A percentile compares a stretch with the other conserved stretches of the same genome.
These are phyloP conservation scores for Creontiades dilutus DNA, from an alignment of 2,888 invertebrate species.

Conservation along the genomic window DNA sequence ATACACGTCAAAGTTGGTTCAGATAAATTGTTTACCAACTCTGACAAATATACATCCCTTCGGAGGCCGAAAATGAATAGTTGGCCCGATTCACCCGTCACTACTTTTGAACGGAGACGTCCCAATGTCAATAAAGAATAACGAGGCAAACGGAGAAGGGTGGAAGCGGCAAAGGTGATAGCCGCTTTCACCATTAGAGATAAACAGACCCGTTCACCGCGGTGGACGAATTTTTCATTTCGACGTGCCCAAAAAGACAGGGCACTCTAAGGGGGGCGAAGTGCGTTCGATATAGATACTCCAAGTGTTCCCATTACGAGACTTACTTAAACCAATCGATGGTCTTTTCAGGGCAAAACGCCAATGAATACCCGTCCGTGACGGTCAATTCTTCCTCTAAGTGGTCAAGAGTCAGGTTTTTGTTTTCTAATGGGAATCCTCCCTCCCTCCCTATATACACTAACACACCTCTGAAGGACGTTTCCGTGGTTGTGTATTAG, in stretches of 20 bases:
- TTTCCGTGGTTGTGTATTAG: neutral
- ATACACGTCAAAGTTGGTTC: too few relatives aligned
- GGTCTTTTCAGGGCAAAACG: slow-evolving; percentile 55
- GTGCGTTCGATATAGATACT: neutral
- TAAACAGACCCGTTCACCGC: neutral
- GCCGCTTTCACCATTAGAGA: neutral
- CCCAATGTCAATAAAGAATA: neutral
- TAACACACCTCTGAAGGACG: neutral
- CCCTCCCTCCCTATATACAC: neutral
- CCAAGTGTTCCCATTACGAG: slow-evolving; percentile 12
- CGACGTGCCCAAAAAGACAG: too few relatives aligned
- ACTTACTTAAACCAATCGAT: slow-evolving; percentile 47
- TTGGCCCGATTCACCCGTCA: neutral
- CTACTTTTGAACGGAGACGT: neutral
- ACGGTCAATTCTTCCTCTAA: slow-evolving; percentile 7
- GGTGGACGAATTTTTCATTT: too few relatives aligned
- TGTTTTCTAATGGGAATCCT: slow-evolving; percentile 27
- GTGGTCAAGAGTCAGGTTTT: slow-evolving; percentile 35
- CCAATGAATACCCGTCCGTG: slow-evolving; percentile 52
- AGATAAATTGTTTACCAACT: too few relatives aligned
- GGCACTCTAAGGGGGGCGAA: neutral
- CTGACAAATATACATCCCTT: too few relatives aligned
- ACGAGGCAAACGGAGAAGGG: neutral
- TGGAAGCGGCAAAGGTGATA: neutral
- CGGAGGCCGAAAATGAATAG: too few relatives aligned